phyloP scores from a whole-genome alignment of 2,113 vertebrate genomes.

The Phyllostomus discolor region DNA sequence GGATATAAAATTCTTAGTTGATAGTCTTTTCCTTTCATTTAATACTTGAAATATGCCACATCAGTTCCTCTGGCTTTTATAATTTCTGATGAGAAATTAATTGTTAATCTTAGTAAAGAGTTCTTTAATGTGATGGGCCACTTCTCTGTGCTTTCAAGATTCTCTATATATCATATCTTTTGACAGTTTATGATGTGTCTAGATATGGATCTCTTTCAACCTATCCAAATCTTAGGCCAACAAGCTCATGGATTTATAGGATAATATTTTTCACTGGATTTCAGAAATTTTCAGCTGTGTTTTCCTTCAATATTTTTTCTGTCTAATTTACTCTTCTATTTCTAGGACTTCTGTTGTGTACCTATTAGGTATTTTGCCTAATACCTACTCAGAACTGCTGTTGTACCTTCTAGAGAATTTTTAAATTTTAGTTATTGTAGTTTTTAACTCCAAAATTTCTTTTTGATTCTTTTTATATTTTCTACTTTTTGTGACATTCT shows the following conservation, averaged over 20 bases:
- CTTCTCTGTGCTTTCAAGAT: neutral
- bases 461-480: neutral
- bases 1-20: neutral
- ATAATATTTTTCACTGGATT: neutral
- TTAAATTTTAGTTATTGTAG: neutral
- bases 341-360: too few species aligned
- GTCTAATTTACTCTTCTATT: neutral
- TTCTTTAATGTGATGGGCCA: neutral
- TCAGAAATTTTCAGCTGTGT: neutral
- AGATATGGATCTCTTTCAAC: neutral
- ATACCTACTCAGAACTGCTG: too few species aligned
- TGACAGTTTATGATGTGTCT: too few species aligned
- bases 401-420: neutral
- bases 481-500: neutral
- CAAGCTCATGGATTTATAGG: neutral
- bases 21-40: neutral
- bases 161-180: neutral
- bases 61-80: neutral
- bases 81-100: too few species aligned
- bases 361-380: too few species aligned
- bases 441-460: neutral
- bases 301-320: neutral
- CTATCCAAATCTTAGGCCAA: neutral
- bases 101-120: neutral
- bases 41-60: neutral